Percentiles rank a stretch among this genome's conserved stretches.
Conservation (phyloP, 2,888 invertebrate genomes). For the Ganaspis brasiliensis region DNA sequence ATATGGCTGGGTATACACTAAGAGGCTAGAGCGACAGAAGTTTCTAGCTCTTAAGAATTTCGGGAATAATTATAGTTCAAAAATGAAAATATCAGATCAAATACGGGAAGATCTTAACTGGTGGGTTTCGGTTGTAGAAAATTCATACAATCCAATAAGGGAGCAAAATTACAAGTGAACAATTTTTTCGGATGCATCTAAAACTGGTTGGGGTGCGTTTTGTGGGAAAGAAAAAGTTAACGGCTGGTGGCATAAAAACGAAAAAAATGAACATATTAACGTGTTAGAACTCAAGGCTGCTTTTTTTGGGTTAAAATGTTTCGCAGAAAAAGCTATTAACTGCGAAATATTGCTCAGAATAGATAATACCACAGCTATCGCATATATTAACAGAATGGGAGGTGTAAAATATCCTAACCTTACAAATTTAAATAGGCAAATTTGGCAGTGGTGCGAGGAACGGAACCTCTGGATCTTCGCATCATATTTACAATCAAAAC, state of each 20-base stretch:
- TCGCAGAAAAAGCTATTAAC: conserved; percentile 31
- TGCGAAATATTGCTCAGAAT: conserved; percentile 48
- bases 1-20: conserved; percentile 48
- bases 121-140: conserved; percentile 48
- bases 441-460: conserved; percentile 50
- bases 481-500: conserved; percentile 42
- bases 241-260: conserved; percentile 45
- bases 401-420: conserved; percentile 41
- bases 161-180: conserved; percentile 34
- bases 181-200: conserved; percentile 59
- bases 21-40: conserved; percentile 42
- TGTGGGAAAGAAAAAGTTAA: conserved; percentile 22
- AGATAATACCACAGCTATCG: conserved; percentile 37
- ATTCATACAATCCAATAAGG: conserved; percentile 43
- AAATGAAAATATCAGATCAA: neutral
- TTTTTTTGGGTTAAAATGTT: conserved; percentile 50
- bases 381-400: too few species aligned
- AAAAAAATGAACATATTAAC: conserved; percentile 50
- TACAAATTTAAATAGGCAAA: conserved; percentile 35
- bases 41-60: neutral
- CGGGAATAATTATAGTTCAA: neutral
- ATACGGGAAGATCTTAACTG: conserved; percentile 51
- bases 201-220: conserved; percentile 57
- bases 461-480: conserved; percentile 45
- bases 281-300: conserved; percentile 47